phyloP scores from a whole-genome alignment of 1,140 invertebrate genomes.

The Drosophila mojavensis region DNA sequence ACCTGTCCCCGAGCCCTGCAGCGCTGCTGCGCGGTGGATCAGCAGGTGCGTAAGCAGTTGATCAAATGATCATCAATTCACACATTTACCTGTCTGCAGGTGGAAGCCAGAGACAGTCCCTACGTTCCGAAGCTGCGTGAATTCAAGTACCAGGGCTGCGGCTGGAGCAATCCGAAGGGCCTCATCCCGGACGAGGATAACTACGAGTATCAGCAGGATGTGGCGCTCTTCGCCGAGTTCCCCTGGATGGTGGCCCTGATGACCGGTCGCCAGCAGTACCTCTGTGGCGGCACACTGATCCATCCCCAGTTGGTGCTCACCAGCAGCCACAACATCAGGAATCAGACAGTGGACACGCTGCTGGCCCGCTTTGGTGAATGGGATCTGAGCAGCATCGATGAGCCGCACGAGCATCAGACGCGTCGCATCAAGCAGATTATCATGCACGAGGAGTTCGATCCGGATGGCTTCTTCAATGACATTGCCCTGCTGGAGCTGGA shows the following conservation, averaged over 20 bases:
- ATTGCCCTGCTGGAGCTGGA: slow-evolving; percentile 89
- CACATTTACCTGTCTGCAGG: not conserved
- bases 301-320: slow-evolving; percentile 87
- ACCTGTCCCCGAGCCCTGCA: slow-evolving; percentile 39
- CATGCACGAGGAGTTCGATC: slow-evolving; percentile 85
- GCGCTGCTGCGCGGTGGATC: slow-evolving; percentile 55
- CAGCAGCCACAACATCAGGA: slow-evolving; percentile 86
- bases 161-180: slow-evolving; percentile 88
- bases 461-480: slow-evolving; percentile 86
- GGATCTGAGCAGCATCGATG: slow-evolving; percentile 86
- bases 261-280: slow-evolving; percentile 85
- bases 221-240: slow-evolving; percentile 86
- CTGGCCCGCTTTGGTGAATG: slow-evolving; percentile 89
- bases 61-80: not conserved
- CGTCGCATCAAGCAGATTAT: slow-evolving; percentile 86
- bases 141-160: slow-evolving; percentile 86
- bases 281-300: slow-evolving; percentile 89
- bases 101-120: slow-evolving; percentile 43
- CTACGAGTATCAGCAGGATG: slow-evolving; percentile 85
- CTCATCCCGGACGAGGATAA: slow-evolving; percentile 89
- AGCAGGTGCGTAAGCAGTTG: slow-evolving; percentile 33
- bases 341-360: slow-evolving; percentile 62
- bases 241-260: slow-evolving; percentile 93
- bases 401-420: slow-evolving; percentile 87
- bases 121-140: slow-evolving; percentile 31